A percentile compares a stretch with the other conserved stretches of the same genome.
Conservation (phyloP, 1,140 invertebrate genomes). For the Grapholita molesta region DNA sequence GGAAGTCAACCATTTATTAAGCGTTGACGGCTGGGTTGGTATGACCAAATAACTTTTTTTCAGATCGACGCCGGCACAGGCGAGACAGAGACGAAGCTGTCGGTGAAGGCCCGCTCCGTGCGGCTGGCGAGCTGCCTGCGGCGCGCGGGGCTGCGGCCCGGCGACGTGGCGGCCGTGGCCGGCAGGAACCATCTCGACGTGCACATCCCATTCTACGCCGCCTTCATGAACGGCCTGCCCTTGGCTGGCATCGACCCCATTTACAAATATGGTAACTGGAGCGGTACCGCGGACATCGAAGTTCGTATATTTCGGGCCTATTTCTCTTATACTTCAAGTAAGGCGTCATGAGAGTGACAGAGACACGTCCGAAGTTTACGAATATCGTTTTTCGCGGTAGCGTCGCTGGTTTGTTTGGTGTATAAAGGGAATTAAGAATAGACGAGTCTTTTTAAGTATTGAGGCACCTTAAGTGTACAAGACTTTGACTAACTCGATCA, state of each 20-base stretch:
- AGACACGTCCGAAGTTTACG: too few species aligned
- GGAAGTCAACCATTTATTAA: neutral
- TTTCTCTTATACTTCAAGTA: too few species aligned
- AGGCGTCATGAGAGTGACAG: too few species aligned
- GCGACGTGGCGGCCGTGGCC: neutral
- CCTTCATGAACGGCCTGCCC: neutral
- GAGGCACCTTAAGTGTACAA: too few species aligned
- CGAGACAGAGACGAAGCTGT: neutral
- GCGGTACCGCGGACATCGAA: too few species aligned
- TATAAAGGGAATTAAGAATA: too few species aligned
- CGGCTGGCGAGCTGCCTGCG: neutral
- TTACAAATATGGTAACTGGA: slow-evolving; percentile 1
- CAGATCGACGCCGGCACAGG: neutral
- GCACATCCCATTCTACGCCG: neutral
- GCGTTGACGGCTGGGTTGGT: neutral
- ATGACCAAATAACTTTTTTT: neutral
- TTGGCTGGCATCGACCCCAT: neutral
- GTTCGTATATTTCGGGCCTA: too few species aligned
- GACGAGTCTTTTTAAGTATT: too few species aligned
- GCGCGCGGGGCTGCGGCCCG: neutral
- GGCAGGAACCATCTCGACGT: neutral
- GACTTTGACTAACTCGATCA: too few species aligned
- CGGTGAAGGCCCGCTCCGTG: neutral
- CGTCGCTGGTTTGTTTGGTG: neutral
- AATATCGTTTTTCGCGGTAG: too few species aligned